A percentile compares a stretch with the other conserved stretches of the same genome.
Conservation (phyloP, 2,888 invertebrate genomes). For the Leistus spinibarbis region DNA sequence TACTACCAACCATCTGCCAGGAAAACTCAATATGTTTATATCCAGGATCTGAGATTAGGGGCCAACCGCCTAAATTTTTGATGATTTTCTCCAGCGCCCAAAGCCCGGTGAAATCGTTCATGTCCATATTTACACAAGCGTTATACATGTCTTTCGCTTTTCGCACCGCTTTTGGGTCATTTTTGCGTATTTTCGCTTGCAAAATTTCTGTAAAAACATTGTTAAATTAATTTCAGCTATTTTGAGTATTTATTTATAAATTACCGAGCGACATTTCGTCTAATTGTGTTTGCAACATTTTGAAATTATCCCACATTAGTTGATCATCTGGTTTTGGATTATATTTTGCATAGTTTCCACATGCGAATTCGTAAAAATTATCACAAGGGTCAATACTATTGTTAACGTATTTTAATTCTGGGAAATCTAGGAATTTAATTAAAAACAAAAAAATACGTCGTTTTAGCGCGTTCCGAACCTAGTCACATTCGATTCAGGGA, state of each 20-base stretch:
- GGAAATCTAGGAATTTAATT: slow-evolving; percentile 50
- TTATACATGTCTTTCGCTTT: slow-evolving; percentile 54
- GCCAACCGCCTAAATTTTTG: slow-evolving; percentile 51
- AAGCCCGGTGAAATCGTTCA: slow-evolving; percentile 46
- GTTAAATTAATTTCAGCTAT: background rate
- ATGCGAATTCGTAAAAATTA: slow-evolving; percentile 59
- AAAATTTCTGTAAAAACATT: background rate
- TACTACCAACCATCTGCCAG: slow-evolving; percentile 52
- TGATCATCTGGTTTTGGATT: slow-evolving; percentile 52
- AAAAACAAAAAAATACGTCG: too few species aligned
- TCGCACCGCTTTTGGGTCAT: slow-evolving; percentile 51
- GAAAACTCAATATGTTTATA: slow-evolving; percentile 41
- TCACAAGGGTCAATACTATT: slow-evolving; percentile 55
- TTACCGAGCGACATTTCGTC: slow-evolving; percentile 51
- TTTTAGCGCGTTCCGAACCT: too few species aligned
- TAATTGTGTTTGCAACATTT: slow-evolving; percentile 54
- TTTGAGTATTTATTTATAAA: background rate
- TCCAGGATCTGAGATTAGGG: slow-evolving; percentile 46
- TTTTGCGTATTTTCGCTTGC: slow-evolving; percentile 5
- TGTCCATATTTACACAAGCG: slow-evolving; percentile 50
- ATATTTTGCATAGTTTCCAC: slow-evolving; percentile 57
- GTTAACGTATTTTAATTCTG: slow-evolving; percentile 52
- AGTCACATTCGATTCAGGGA: too few species aligned
- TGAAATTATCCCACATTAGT: slow-evolving; percentile 55
- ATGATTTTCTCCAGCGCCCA: slow-evolving; percentile 51